Base-by-base conservation (phyloP, 1,140 invertebrate genomes). In the Micrasema minimum region DNA sequence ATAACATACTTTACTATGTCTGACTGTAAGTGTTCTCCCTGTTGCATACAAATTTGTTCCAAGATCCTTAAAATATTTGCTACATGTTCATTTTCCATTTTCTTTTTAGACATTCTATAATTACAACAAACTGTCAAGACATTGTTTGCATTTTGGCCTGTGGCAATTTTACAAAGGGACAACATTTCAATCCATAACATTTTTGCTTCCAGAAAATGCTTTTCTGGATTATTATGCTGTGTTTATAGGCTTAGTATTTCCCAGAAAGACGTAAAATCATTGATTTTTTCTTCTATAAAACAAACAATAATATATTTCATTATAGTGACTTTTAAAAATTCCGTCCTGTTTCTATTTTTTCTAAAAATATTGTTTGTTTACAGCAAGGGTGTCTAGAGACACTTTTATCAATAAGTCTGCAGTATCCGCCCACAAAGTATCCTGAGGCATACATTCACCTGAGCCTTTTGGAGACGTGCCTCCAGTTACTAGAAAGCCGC, bases 31-130 rank as follows among this genome's bases (percentile, higher is more conserved):
- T n/a, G n/a, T n/a, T n/a, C n/a, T n/a, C n/a, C n/a, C n/a, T n/a
- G n/a, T n/a, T n/a, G n/a, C n/a, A n/a, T n/a, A n/a, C n/a, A n/a
- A n/a, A n/a, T n/a, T n/a, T n/a, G n/a, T n/a, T n/a, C n/a, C n/a
- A n/a, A n/a, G n/a, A n/a, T n/a, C 82, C 83, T 83, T 2, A 85
- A 78, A 76, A 83, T 81, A 74, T 84, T 84, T 23, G 79, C 80
- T 35, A 83, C 66, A 65, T 84, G 82, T 45, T 71, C 73, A 65
- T 77, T 72, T 66, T 80, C 80, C 4, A 79, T 71, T 78, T 83
- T 83, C 4, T 79, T 78, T 20, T 79, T 80, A 51, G 80, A 81
- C 38, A 76, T 78, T 62, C 82, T 80, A 72, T 80, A 83, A 31
- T 82, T 80, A 65, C 82, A 83, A 72, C 81, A 83, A 75, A 81